Base-by-base conservation (phyloP, 1,140 invertebrate species). In the Tribolium castaneum region DNA sequence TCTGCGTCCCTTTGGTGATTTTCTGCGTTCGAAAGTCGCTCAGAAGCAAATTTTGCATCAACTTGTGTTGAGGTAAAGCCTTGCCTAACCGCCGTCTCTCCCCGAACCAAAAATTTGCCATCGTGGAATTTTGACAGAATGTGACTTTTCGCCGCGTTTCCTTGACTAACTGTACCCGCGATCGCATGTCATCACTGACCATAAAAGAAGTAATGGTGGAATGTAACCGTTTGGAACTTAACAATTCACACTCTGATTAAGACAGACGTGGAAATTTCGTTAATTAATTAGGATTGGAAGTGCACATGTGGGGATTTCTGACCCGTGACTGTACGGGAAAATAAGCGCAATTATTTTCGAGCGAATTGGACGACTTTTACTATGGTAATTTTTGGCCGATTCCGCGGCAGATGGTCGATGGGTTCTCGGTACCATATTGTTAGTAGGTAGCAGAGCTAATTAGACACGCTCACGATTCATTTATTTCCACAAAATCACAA, bases 231-330 rank as follows among this genome's bases (percentile, higher is more conserved):
- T 81, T 75, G 35, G 59, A 80, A 75, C 75, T 79, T 81, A 81
- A 81, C 80, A 77, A 66, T 79, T 81, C 62, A 81, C 80, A 79
- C 75, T 81, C 80, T 81, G 80, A 75, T 81, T 77, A 56, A 56
- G 54, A 13, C 71, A 75, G 77, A 81, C 80, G 50, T 73, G 74
- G 70, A 54, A 39, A 70, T 49, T 71, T 77, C 56, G 39, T 71
- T 77, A 77, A 70, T 72, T 77, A 77, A 71, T 71, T 56, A 56
- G 35, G 19, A 49, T 72, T 30, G 4, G 49, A 72, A 66, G 34
- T 59, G n/a, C n/a, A 59, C 54, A 25, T 25, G 22, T 22, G 54
- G 22, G 19, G 22, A 59, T 22, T 59, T 66, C 45, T 30, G 14
- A 66, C 30, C 59, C n/a, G 9, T 10, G n/a, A 45, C 9, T 9